Base-by-base conservation (phyloP, 2,888 invertebrate species). In the Monoplex corrugatus region DNA sequence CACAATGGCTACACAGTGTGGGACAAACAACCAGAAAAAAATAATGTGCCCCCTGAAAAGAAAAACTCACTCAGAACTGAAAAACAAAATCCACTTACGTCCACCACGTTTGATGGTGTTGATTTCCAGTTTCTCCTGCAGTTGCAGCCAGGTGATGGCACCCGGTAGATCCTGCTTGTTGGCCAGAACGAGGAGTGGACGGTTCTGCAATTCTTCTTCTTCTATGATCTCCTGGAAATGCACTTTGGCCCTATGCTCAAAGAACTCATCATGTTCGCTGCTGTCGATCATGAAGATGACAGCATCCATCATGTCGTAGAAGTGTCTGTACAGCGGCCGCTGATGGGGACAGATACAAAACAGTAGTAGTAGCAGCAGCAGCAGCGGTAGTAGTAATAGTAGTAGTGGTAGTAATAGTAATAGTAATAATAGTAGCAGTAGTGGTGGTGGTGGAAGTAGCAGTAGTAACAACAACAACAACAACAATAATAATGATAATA, bases 101-200 rank as follows among this genome's bases (percentile, higher is more conserved):
- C 75, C 38, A 13, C 38, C 35, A 23, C 38, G 16, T 8, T 38
- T 23, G 13, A 75, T 13, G 23, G 2, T 13, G 38, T 38, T 38
- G 35, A 63, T 40, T 8, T 43, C 68, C n/a, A 40, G 63, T 8
- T n/a, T 6, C 84, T 35, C 86, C 72, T 28, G 13, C 32, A 28
- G 92, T 88, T 16, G 92, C 91, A 86, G 84, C 23, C 85, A 84
- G 16, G 89, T 89, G 87, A 92, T 82, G 57, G 91, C 92, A 35
- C 89, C 84, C 1, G 90, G 83, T 57, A 93, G 44, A 87, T 94
- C 94, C 83, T 93, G 93, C 90, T 94, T 94, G 89, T 94, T 94
- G 23, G 93, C 92, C 45, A 93, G 80, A 38, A 93, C 84, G 5
- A 90, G 85, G 2, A 93, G 16, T 5, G 90, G 88, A 35, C 90